Conservation (phyloP, 2,888 invertebrate species). For the Pterostichus niger region DNA sequence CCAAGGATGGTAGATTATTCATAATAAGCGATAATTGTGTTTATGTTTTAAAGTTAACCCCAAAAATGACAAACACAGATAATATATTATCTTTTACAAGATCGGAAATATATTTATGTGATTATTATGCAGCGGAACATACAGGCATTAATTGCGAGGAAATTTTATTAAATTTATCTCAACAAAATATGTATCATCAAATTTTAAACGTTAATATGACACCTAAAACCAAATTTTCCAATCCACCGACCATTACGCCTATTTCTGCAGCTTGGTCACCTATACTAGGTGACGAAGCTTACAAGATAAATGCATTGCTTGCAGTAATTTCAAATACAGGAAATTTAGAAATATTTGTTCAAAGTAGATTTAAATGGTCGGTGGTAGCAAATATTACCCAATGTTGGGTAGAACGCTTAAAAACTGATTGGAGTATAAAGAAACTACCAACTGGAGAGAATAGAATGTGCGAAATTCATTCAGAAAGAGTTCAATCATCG, state of each 20-base stretch:
- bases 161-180: constrained; percentile 70
- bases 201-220: constrained; percentile 71
- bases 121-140: constrained; percentile 53
- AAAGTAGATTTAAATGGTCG: constrained; percentile 71
- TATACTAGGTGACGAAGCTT: constrained; percentile 69
- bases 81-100: constrained; percentile 53
- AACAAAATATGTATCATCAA: constrained; percentile 72
- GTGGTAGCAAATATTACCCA: constrained; percentile 72
- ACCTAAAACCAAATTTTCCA: constrained; percentile 70
- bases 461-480: constrained; percentile 25
- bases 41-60: constrained; percentile 72
- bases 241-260: constrained; percentile 69
- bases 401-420: constrained; percentile 70
- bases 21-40: constrained; percentile 72
- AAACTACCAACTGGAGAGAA: neutral
- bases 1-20: constrained; percentile 73
- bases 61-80: constrained; percentile 70
- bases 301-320: constrained; percentile 68
- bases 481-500: constrained; percentile 28
- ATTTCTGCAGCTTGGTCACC: constrained; percentile 73
- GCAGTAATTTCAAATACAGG: constrained; percentile 72
- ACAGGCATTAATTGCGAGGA: constrained; percentile 70
- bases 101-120: constrained; percentile 46
- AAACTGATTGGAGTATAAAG: constrained; percentile 69
- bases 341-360: constrained; percentile 73